Evolutionary conservation across 2,888 invertebrate genomes (phyloP).

Genomic region (Aphrophora alni): DNA sequence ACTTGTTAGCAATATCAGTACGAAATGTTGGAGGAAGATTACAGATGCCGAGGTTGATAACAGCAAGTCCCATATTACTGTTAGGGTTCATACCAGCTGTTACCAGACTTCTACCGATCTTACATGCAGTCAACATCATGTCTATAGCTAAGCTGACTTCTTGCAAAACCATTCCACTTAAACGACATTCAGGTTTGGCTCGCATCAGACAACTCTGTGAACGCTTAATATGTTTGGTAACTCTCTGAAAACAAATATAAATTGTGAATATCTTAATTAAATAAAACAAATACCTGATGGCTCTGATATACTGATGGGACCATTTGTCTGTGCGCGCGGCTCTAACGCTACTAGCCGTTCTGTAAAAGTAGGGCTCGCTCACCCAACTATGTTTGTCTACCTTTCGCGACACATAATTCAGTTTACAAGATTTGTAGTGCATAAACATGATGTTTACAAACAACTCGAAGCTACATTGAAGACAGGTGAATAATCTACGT

Average conservation of each 20-base stretch:
- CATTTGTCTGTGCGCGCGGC: too few relatives aligned
- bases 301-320: too few relatives aligned
- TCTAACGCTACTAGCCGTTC: too few relatives aligned
- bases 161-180: constrained; percentile 59
- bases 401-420: too few relatives aligned
- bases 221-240: constrained; percentile 63
- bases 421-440: too few relatives aligned
- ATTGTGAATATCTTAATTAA: constrained; percentile 22
- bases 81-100: constrained; percentile 64
- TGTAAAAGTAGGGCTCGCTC: too few relatives aligned
- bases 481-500: too few relatives aligned
- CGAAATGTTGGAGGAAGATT: constrained; percentile 67
- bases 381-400: too few relatives aligned
- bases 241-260: constrained; percentile 58
- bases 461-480: too few relatives aligned
- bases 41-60: constrained; percentile 66
- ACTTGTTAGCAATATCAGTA: constrained; percentile 71
- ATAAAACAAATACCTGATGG: constrained; percentile 21
- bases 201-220: constrained; percentile 60
- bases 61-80: constrained; percentile 63
- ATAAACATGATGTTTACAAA: too few relatives aligned
- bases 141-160: constrained; percentile 67
- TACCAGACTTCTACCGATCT: constrained; percentile 64
- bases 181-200: constrained; percentile 57
- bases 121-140: constrained; percentile 64